These are phyloP conservation scores for Agapornis roseicollis DNA, from an alignment of 2,113 vertebrate genomes.

Conservation along the genomic window DNA sequence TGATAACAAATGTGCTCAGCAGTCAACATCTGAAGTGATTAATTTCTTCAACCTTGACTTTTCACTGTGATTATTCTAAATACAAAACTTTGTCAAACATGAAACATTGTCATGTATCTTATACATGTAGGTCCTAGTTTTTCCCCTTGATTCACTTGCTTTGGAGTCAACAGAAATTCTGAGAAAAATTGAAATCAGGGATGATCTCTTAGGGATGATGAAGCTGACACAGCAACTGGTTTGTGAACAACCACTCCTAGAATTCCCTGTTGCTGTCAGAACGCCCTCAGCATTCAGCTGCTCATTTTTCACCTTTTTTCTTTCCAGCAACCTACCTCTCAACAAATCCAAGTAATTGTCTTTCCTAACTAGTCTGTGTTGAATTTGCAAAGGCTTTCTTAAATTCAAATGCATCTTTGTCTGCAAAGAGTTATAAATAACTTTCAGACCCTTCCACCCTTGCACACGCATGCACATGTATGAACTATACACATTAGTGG, in stretches of 20 bases:
- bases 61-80: background rate
- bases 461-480: background rate
- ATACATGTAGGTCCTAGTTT: background rate
- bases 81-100: background rate
- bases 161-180: background rate
- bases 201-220: background rate
- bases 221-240: background rate
- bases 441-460: background rate
- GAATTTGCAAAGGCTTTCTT: background rate
- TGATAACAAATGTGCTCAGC: background rate
- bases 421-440: background rate
- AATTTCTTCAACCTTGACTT: constrained; percentile 26
- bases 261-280: background rate
- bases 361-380: background rate
- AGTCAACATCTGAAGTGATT: constrained; percentile 2
- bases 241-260: background rate
- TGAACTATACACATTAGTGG: background rate
- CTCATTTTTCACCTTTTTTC: background rate
- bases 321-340: background rate
- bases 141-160: background rate
- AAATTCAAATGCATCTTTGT: background rate
- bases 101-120: background rate
- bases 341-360: background rate
- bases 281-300: background rate
- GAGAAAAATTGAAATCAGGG: background rate